Evolutionary conservation across 2,888 invertebrate species (phyloP).

Genomic region (Drosophila niveifrons): DNA sequence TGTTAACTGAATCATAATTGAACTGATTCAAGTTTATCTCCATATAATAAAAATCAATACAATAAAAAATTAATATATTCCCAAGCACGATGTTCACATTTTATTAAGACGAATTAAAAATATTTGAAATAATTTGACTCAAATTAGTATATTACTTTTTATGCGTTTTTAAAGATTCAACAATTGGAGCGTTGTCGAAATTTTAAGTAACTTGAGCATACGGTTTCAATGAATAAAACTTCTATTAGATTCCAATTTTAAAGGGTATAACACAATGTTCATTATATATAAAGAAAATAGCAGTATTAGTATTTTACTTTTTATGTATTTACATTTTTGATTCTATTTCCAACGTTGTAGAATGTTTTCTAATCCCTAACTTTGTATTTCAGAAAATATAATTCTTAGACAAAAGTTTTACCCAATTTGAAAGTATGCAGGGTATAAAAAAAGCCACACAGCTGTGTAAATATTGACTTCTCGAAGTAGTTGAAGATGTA

Average conservation of each 20-base stretch:
- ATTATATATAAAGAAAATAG: too few species aligned
- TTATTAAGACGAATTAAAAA: constrained; percentile 1
- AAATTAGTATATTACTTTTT: not conserved
- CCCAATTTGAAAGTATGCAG: not conserved
- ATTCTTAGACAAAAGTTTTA: not conserved
- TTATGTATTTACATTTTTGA: too few species aligned
- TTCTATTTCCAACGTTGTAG: too few species aligned
- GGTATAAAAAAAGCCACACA: constrained; percentile 25
- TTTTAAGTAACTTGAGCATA: too few species aligned
- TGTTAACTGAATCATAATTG: not conserved
- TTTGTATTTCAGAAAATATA: not conserved
- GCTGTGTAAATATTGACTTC: constrained; percentile 60
- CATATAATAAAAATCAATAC: not conserved
- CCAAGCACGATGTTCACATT: not conserved
- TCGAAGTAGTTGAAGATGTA: not conserved
- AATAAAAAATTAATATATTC: not conserved
- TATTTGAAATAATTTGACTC: constrained; percentile 1
- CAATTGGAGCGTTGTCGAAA: not conserved
- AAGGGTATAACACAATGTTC: too few species aligned
- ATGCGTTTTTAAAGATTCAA: not conserved
- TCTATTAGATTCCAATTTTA: too few species aligned
- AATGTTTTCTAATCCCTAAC: too few species aligned
- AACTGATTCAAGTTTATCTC: not conserved
- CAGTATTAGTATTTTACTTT: too few species aligned
- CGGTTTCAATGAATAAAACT: too few species aligned